Conservation (phyloP, 2,113 vertebrate genomes). For the Narcine bancroftii region DNA sequence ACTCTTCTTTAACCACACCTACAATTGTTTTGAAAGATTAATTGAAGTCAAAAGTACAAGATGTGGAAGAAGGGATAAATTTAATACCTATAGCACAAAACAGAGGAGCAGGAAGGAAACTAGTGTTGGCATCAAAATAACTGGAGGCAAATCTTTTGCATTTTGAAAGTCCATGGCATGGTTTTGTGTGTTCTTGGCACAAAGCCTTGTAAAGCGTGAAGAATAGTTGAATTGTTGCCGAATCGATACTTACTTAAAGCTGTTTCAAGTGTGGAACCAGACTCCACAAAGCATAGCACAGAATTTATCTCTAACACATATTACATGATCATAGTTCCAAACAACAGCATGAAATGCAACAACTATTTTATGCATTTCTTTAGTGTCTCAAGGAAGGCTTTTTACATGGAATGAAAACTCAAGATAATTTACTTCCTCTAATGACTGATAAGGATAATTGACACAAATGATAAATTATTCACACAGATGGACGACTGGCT, state of each 20-base stretch:
- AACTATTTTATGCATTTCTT: background rate
- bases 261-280: background rate
- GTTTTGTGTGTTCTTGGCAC: background rate
- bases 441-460: background rate
- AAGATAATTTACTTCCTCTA: conserved; percentile 14
- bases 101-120: background rate
- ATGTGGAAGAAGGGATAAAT: background rate
- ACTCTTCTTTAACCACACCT: background rate
- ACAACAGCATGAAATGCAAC: background rate
- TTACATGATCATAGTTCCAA: background rate
- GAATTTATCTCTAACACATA: background rate
- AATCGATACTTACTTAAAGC: background rate
- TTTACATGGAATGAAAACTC: background rate
- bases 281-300: background rate
- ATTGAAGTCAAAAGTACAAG: background rate
- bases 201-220: background rate
- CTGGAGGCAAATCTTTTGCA: background rate
- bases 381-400: background rate
- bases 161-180: background rate
- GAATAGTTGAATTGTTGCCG: background rate
- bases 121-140: background rate
- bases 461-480: conserved; percentile 17
- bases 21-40: background rate
- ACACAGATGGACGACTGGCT: background rate
- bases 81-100: background rate